Base-by-base conservation (phyloP, 2,888 invertebrate genomes). In the Leptopterna dolabrata region DNA sequence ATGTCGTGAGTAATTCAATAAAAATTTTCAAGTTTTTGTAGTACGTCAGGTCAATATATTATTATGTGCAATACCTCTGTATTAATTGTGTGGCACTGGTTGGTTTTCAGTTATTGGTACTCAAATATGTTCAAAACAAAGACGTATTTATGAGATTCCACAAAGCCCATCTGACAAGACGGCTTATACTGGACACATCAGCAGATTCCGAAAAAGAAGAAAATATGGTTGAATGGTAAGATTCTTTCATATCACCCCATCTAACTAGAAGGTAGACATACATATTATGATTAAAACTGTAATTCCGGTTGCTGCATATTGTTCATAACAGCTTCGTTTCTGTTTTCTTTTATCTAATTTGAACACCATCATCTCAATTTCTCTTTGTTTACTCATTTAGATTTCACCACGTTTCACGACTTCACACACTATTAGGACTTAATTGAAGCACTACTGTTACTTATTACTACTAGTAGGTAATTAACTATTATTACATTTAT, bases 111-210 rank as follows among this genome's bases (percentile, higher is more conserved):
- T 93, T 99, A 89, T 93, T 99, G 91, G 98, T 99, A 89, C 94
- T 99, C 89, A 99, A 99, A 92, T 99, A 99, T 93, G 98, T 99
- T 90, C 97, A 97, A 92, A 99, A 99, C 93, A 99, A 99, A 92
- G 99, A 99, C 93, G 99, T 99, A 41, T 99, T 99, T 92, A 99
- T 99, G 99, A 94, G 99, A 90, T 99, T 98, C 92, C 99, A 99
- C 92, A 99, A 99, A 92, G 98, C 98, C 76, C 99, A 99, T 93
- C 93, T 99, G 89, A 99, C 99, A 9, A 94, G 99, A 91, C 94
- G 98, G 89, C 94, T 99, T 89, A 99, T 99, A 91, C 94, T 99
- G 90, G 99, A 99, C 92, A 98, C 98, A 24, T 98, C 98, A 91
- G 98, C 99, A 0, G 99, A 99, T 92, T 98, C 98, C 90, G 99